Evolutionary conservation across 92 coral and sea anemone species (phyloP), one percentile per base, ranked within the genome.

Genomic region (Actinernus sp.): DNA sequence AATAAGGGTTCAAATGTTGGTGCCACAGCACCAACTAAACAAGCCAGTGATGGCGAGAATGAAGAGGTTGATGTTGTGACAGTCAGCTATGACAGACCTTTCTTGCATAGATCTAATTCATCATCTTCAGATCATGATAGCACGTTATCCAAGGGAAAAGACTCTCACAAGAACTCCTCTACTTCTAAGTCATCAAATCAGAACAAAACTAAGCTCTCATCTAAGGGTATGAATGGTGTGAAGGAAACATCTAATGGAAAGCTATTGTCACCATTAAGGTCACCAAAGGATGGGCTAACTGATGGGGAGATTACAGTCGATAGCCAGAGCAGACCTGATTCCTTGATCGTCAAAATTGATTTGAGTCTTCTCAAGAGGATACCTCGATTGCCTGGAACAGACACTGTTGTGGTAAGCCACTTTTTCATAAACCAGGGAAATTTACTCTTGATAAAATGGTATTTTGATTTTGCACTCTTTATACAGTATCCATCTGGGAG

Each of bases 261-360:
- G 40, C 62, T 73, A 24, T 61, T 71, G 13, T 58, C 90, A 8
- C 66, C 71, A 1, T 30, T 63, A 41, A 29, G 58, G 2, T 80
- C 88, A 9, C 71, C 97, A 22, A 81, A 79, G 55, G 79, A 90
- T 50, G 55, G 79, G 13, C 50, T 86, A 38, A 58, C 73, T 6
- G 76, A 70, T 73, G 86, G 78, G 30, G 90, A 93, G 57, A 62
- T 85, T 8, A 65, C 88, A 11, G 68, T 66, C 19, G 89, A 84
- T 71, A 77, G 79, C 4, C 81, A 87, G 28, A 80, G 74, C 51
- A 87, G 70, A 45, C 97, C 93, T 2, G 93, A 84, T 61, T 89
- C 97, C 19, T 83, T 95, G 49, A 68, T 95, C 26, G 99, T 95
- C 1, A 95, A 86, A 74, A 95, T 95, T 68, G 96, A 89, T 59